Conservation (phyloP, 1,140 invertebrate genomes). For the Heliconius eleuchia region DNA sequence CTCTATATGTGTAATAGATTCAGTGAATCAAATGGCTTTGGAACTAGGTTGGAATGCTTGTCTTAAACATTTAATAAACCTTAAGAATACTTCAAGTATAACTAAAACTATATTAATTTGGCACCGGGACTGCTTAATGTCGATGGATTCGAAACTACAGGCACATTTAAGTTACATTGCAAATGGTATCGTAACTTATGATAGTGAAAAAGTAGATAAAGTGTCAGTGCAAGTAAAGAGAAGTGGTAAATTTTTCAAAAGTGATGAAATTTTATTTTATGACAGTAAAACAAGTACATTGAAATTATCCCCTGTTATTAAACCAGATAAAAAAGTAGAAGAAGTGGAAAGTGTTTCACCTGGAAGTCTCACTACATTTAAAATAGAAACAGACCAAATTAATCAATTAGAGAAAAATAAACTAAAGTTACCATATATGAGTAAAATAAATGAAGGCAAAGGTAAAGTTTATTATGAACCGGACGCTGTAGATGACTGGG, state of each 20-base stretch:
- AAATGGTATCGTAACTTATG: conserved; percentile 71
- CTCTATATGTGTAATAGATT: conserved; percentile 67
- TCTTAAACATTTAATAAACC: conserved; percentile 50
- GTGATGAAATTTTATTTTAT: conserved; percentile 74
- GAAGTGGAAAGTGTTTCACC: conserved; percentile 64
- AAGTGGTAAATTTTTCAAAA: conserved; percentile 76
- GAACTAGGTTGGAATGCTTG: conserved; percentile 60
- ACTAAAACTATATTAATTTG: conserved; percentile 76
- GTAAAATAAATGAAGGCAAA: conserved; percentile 73
- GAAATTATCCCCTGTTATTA: conserved; percentile 64
- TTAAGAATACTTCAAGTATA: conserved; percentile 52
- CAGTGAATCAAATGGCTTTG: conserved; percentile 72
- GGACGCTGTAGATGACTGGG: conserved; percentile 83
- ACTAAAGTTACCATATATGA: conserved; percentile 82
- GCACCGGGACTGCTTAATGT: conserved; percentile 78
- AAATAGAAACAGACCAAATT: conserved; percentile 81
- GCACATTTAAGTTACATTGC: conserved; percentile 77
- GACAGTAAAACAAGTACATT: conserved; percentile 55
- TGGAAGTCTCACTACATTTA: conserved; percentile 81
- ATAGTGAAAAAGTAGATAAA: conserved; percentile 50
- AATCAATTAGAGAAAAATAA: conserved; percentile 81
- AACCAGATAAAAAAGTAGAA: conserved; percentile 62
- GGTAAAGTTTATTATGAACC: conserved; percentile 82
- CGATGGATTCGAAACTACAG: conserved; percentile 61
- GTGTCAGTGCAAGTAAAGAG: conserved; percentile 72